Percentiles rank a stretch among this genome's conserved stretches.
phyloP scores from a whole-genome alignment of 2,888 invertebrate genomes.

The Amorpha juglandis region DNA sequence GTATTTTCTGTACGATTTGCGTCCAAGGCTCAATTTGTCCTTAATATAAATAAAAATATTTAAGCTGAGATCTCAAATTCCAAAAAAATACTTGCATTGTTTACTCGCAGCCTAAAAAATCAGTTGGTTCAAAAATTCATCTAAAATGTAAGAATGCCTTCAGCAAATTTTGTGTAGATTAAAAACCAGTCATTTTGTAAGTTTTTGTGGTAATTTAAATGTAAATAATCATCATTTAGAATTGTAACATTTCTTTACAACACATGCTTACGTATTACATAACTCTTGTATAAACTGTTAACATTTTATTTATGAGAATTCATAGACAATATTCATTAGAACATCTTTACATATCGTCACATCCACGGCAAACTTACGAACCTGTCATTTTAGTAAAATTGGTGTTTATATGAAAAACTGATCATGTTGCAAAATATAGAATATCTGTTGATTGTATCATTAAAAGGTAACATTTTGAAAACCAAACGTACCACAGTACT shows the following conservation, averaged over 20 bases:
- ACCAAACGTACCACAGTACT: no score
- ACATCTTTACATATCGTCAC: no score
- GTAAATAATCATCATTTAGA: constrained; percentile 11
- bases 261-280: not conserved
- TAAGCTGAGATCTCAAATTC: not conserved
- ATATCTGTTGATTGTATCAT: no score
- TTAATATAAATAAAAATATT: not conserved
- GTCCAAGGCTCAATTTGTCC: no score
- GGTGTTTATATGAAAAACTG: no score
- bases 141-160: constrained; percentile 36
- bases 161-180: constrained; percentile 38
- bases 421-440: no score
- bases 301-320: constrained; percentile 15
- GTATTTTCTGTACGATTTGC: no score
- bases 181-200: constrained; percentile 39
- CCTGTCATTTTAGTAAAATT: no score
- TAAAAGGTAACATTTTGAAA: no score
- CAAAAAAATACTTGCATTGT: not conserved
- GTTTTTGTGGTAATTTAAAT: constrained; percentile 35
- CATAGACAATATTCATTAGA: not conserved
- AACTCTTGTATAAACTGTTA: not conserved
- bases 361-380: no score
- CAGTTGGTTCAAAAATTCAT: constrained; percentile 42
- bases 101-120: not conserved
- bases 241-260: constrained; percentile 19